These are phyloP conservation scores for Plecturocebus donacophilus DNA, from an alignment of 2,113 vertebrate species.

Conservation along the genomic window DNA sequence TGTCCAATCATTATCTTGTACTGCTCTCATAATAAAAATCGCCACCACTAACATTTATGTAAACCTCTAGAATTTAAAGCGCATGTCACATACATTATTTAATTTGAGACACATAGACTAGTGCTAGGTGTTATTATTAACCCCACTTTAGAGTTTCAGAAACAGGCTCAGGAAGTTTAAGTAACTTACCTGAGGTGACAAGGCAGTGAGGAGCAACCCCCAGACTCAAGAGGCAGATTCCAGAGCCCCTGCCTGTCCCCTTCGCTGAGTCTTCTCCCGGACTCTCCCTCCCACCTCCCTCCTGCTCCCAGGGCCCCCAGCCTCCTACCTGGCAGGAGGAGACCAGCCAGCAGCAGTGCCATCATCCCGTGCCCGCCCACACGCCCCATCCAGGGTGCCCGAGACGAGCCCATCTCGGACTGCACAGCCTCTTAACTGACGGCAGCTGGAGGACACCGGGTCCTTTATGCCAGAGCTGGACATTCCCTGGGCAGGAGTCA, in stretches of 20 bases:
- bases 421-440: slow-evolving; percentile 44
- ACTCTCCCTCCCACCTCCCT: neutral
- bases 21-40: neutral
- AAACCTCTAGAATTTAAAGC: neutral
- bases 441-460: neutral
- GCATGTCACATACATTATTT: neutral
- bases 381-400: slow-evolving; percentile 48
- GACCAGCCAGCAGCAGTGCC: slow-evolving; percentile 48
- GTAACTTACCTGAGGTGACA: neutral
- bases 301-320: neutral
- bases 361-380: slow-evolving; percentile 58
- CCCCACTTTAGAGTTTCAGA: neutral
- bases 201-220: neutral
- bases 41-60: too few species aligned
- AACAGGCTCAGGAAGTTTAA: neutral
- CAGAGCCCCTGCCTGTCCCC: neutral
- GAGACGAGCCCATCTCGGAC: slow-evolving; percentile 51
- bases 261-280: neutral
- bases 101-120: neutral
- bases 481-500: slow-evolving; percentile 79
- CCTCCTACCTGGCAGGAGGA: slow-evolving; percentile 74
- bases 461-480: slow-evolving; percentile 77
- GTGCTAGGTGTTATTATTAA: neutral
- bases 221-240: neutral
- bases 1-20: neutral